A percentile compares a stretch with the other conserved stretches of the same genome.
These are phyloP conservation scores for Drosophila neutralis DNA, from an alignment of 2,888 invertebrate genomes.

Conservation along the genomic window DNA sequence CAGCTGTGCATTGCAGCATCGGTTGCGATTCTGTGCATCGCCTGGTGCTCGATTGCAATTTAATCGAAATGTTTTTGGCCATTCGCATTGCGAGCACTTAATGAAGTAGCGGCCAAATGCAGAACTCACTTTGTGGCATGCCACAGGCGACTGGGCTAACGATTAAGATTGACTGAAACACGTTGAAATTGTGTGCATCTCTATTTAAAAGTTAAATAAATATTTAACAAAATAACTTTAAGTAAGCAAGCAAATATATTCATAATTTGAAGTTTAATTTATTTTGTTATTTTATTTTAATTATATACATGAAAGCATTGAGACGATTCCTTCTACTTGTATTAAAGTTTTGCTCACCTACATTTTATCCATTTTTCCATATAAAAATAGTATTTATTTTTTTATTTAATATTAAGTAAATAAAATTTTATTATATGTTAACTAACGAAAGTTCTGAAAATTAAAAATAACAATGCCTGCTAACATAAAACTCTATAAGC, in stretches of 20 bases:
- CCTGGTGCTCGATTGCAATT: slow-evolving; percentile 50
- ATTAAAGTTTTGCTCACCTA: too few relatives aligned
- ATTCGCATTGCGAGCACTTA: slow-evolving; percentile 42
- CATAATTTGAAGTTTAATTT: not conserved
- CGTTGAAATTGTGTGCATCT: not conserved
- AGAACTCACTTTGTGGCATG: slow-evolving; percentile 24
- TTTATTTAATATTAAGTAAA: too few relatives aligned
- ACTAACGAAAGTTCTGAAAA: too few relatives aligned
- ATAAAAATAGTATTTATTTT: too few relatives aligned
- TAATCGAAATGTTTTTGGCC: slow-evolving; percentile 49
- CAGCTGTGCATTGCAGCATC: slow-evolving; percentile 27
- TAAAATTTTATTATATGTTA: too few relatives aligned
- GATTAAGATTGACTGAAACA: not conserved
- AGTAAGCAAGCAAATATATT: not conserved
- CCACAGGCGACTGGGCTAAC: not conserved
- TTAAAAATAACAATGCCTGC: too few relatives aligned
- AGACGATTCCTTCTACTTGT: too few relatives aligned
- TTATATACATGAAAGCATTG: too few relatives aligned
- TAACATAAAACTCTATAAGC: too few relatives aligned
- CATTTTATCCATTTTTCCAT: too few relatives aligned
- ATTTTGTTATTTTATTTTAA: too few relatives aligned
- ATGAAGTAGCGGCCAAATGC: slow-evolving; percentile 50
- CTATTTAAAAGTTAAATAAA: not conserved
- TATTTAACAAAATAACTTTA: not conserved
- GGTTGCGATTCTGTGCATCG: slow-evolving; percentile 20